Conservation (phyloP, 64 coral and sea anemone genomes). For the Catalaphyllia jardinei region DNA sequence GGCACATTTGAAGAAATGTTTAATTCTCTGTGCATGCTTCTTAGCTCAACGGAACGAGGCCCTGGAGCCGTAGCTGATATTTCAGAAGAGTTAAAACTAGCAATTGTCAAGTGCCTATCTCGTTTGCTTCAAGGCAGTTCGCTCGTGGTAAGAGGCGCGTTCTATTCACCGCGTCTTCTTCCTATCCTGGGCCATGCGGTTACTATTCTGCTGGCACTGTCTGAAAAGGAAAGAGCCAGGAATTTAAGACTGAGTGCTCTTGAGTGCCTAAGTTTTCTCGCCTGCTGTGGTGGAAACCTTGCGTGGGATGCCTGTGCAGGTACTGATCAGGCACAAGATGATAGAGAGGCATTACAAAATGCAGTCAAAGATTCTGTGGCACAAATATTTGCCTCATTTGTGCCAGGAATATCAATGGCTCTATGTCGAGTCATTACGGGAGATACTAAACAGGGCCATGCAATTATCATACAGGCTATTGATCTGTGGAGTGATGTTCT, state of each 20-base stretch:
- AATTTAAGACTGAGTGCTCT: slow-evolving; percentile 68
- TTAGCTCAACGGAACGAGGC: slow-evolving; percentile 31
- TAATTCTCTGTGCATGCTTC: slow-evolving; percentile 55
- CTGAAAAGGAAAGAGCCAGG: slow-evolving; percentile 74
- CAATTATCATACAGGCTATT: slow-evolving; percentile 47
- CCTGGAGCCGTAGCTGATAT: slow-evolving; percentile 33
- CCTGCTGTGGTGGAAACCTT: slow-evolving; percentile 46
- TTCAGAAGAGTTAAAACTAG: slow-evolving; percentile 80
- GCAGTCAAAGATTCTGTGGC: slow-evolving; percentile 64
- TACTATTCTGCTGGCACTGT: slow-evolving; percentile 50
- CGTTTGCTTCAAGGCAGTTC: slow-evolving; percentile 51
- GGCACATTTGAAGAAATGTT: slow-evolving; percentile 62
- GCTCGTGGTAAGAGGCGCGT: slow-evolving; percentile 55
- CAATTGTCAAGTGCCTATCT: slow-evolving; percentile 58
- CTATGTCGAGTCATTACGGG: slow-evolving; percentile 62
- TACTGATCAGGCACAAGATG: neutral
- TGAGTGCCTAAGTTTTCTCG: slow-evolving; percentile 59
- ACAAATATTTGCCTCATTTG: slow-evolving; percentile 77
- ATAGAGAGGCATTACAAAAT: slow-evolving; percentile 18
- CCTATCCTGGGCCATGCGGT: slow-evolving; percentile 74
- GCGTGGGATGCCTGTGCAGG: neutral
- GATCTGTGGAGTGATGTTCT: slow-evolving; percentile 65
- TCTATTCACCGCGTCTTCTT: slow-evolving; percentile 69
- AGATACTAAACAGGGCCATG: slow-evolving; percentile 69
- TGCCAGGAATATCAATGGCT: slow-evolving; percentile 85